phyloP scores from a whole-genome alignment of 1,140 invertebrate genomes.

The Luehdorfia chinensis region DNA sequence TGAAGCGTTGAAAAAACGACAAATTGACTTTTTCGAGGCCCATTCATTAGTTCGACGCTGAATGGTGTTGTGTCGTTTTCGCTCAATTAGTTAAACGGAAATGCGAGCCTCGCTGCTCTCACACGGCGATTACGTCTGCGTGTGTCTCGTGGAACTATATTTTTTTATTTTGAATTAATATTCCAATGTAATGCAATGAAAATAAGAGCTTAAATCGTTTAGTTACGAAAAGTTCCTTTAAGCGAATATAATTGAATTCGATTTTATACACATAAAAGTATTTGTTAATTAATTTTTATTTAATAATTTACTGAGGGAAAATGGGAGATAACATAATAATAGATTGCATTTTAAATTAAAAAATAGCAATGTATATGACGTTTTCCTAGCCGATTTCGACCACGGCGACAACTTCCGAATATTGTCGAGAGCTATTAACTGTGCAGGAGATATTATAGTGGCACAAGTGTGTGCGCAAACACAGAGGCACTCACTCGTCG shows the following conservation, averaged over 20 bases:
- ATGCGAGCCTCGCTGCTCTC: constrained; percentile 47
- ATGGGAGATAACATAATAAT: no score
- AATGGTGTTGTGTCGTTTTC: constrained; percentile 72
- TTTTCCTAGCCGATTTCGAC: no score
- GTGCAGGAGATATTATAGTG: no score
- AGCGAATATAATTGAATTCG: neutral
- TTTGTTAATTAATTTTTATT: neutral
- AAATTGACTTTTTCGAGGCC: constrained; percentile 69
- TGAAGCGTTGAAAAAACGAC: constrained; percentile 76
- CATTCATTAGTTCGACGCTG: constrained; percentile 71
- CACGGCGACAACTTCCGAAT: no score
- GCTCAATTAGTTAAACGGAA: constrained; percentile 75
- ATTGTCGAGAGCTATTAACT: no score
- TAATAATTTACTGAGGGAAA: no score
- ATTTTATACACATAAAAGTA: neutral
- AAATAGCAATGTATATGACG: no score
- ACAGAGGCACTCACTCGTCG: no score
- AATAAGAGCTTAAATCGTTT: neutral
- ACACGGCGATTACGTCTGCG: constrained; percentile 38
- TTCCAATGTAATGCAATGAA: neutral
- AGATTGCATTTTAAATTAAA: no score
- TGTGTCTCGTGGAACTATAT: neutral
- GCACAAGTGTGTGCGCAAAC: no score
- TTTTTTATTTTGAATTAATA: constrained; percentile 1
- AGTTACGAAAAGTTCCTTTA: neutral